Percentiles rank a stretch among this genome's conserved stretches.
Conservation (phyloP, 2,888 invertebrate species). For the Epirrhoe tristata region DNA sequence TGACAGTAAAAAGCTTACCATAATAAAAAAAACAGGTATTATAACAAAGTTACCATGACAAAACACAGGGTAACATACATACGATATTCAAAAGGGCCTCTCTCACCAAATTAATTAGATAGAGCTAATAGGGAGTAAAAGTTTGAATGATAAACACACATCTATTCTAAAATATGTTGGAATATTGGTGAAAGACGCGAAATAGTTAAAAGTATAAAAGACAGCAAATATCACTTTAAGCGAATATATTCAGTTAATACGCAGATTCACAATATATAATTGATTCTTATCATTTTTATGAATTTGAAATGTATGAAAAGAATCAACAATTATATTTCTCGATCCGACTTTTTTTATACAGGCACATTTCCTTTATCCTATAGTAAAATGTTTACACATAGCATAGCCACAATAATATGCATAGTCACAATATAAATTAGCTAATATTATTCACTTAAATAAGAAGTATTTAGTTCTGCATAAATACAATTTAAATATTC, state of each 20-base stretch:
- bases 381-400: slow-evolving; percentile 10
- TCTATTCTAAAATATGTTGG: neutral
- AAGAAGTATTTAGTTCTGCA: neutral
- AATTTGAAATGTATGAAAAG: neutral
- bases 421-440: slow-evolving; percentile 6
- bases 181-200: slow-evolving; percentile 14
- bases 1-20: neutral
- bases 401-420: slow-evolving; percentile 21
- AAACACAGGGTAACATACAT: slow-evolving; percentile 6
- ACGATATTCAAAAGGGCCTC: neutral
- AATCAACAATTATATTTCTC: slow-evolving; percentile 19
- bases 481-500: neutral
- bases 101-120: neutral
- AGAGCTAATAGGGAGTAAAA: neutral
- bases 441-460: neutral
- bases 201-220: slow-evolving; percentile 38
- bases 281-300: slow-evolving; percentile 6
- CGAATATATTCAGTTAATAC: slow-evolving; percentile 37
- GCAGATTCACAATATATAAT: slow-evolving; percentile 19
- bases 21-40: neutral
- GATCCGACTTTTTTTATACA: slow-evolving; percentile 14
- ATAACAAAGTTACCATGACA: slow-evolving; percentile 1
- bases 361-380: slow-evolving; percentile 28
- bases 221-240: slow-evolving; percentile 44
- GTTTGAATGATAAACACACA: neutral